A percentile compares a stretch with the other conserved stretches of the same genome.
Conservation (phyloP, 2,888 invertebrate species). For the Apodemia hepburni region DNA sequence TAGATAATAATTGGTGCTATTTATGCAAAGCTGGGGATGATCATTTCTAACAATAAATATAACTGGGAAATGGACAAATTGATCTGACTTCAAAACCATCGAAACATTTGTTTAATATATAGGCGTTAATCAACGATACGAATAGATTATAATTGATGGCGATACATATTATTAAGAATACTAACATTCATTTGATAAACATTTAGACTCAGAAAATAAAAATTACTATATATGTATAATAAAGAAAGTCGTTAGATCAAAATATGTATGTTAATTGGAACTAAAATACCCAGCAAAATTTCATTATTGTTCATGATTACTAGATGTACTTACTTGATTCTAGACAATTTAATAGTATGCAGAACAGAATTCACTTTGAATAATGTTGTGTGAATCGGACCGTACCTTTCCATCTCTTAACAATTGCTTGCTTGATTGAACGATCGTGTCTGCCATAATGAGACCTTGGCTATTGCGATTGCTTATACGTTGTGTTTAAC, state of each 20-base stretch:
- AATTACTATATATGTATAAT: too few species aligned
- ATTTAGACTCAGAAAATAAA: too few species aligned
- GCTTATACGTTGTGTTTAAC: slow-evolving; percentile 45
- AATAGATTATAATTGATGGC: too few species aligned
- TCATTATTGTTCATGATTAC: not conserved
- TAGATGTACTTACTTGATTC: slow-evolving; percentile 14
- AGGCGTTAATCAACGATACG: too few species aligned
- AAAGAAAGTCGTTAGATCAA: not conserved
- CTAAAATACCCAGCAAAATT: not conserved
- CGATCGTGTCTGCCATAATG: slow-evolving; percentile 59
- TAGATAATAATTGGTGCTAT: too few species aligned
- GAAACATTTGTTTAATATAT: too few species aligned
- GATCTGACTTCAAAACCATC: too few species aligned
- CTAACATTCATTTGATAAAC: too few species aligned
- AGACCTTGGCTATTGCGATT: slow-evolving; percentile 46
- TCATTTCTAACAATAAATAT: too few species aligned
- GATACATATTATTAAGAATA: too few species aligned
- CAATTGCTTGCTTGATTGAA: slow-evolving; percentile 58
- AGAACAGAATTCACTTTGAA: slow-evolving; percentile 37
- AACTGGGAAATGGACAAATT: too few species aligned
- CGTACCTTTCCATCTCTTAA: slow-evolving; percentile 57
- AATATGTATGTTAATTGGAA: not conserved
- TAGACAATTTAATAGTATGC: slow-evolving; percentile 36
- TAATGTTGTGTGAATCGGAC: slow-evolving; percentile 58
- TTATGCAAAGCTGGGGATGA: too few species aligned